A percentile compares a stretch with the other conserved stretches of the same genome.
Conservation (phyloP, 2,888 invertebrate genomes). For the Mythimna albipuncta region DNA sequence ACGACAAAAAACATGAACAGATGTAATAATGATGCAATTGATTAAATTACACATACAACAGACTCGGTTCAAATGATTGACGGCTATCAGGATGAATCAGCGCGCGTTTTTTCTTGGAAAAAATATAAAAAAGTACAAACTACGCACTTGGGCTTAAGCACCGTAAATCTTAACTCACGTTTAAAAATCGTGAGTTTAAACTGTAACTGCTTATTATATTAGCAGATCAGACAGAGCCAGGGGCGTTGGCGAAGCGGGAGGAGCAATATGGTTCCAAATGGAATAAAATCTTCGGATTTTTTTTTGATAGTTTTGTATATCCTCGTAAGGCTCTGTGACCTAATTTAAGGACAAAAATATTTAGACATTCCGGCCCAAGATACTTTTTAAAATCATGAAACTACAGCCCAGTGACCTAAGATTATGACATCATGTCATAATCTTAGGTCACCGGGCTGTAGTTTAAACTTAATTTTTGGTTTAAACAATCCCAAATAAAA, state of each 20-base stretch:
- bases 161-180: slow-evolving; percentile 48
- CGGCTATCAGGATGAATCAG: slow-evolving; percentile 40
- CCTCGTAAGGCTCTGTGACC: too few relatives aligned
- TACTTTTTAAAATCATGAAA: too few relatives aligned
- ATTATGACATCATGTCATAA: too few relatives aligned
- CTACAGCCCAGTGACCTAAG: too few relatives aligned
- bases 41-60: slow-evolving; percentile 23
- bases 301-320: too few relatives aligned
- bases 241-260: slow-evolving; percentile 21
- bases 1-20: background rate
- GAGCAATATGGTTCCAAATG: slow-evolving; percentile 6
- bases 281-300: slow-evolving; percentile 1
- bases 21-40: background rate
- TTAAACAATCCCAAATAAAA: too few relatives aligned
- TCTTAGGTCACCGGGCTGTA: too few relatives aligned
- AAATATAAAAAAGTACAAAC: slow-evolving; percentile 35
- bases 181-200: slow-evolving; percentile 54
- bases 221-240: slow-evolving; percentile 21
- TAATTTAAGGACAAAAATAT: too few relatives aligned
- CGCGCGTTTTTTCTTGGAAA: slow-evolving; percentile 50
- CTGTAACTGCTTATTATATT: slow-evolving; percentile 53
- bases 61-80: slow-evolving; percentile 6
- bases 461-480: too few relatives aligned
- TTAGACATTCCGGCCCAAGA: too few relatives aligned
- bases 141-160: slow-evolving; percentile 23